Evolutionary conservation across 2,113 vertebrate genomes (phyloP).

Genomic region (Cinclus cinclus): DNA sequence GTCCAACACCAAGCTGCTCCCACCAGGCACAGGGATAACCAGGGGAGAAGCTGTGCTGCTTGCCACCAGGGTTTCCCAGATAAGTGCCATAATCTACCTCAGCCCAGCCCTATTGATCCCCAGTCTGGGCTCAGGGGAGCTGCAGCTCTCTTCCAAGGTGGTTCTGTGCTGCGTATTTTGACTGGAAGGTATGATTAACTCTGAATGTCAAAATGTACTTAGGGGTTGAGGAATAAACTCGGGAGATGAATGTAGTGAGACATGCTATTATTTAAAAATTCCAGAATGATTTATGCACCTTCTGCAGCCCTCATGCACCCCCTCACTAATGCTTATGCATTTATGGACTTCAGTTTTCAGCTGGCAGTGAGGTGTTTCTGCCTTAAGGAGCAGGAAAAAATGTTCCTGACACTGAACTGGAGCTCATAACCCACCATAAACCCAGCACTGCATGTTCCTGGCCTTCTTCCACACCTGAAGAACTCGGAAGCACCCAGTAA

Average conservation of each 20-base stretch:
- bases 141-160: background rate
- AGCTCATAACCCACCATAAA: background rate
- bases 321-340: background rate
- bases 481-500: background rate
- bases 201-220: conserved; percentile 39
- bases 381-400: background rate
- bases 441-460: background rate
- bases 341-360: conserved; percentile 3
- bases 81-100: background rate
- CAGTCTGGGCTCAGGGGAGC: background rate
- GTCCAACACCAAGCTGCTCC: background rate
- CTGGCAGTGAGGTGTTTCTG: background rate
- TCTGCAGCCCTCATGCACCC: background rate
- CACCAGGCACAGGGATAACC: background rate
- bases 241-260: conserved; percentile 33
- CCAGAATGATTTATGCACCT: conserved; percentile 25
- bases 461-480: background rate
- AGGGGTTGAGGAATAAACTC: conserved; percentile 45
- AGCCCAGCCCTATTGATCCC: accelerated
- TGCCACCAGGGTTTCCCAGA: accelerated
- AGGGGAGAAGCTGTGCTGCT: background rate
- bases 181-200: conserved; percentile 40
- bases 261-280: conserved; percentile 36
- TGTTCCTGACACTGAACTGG: background rate
- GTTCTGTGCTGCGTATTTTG: background rate